Percentiles rank a stretch among this genome's conserved stretches.
Evolutionary conservation across 1,140 invertebrate genomes (phyloP).

Genomic region (Leucophenga varia): DNA sequence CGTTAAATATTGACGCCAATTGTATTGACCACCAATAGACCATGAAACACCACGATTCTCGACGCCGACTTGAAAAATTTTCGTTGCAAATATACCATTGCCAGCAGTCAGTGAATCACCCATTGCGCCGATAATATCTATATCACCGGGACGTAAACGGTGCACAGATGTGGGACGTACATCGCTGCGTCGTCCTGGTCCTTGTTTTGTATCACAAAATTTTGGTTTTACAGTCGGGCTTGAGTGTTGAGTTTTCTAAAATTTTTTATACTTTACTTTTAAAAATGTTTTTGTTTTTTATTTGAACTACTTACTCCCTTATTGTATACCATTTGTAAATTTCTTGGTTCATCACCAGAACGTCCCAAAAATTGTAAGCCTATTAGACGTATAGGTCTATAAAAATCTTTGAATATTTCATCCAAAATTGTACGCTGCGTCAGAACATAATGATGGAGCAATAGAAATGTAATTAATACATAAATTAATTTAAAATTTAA

Average conservation of each 20-base stretch:
- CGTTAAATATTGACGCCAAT: constrained; percentile 63
- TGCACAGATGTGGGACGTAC: constrained; percentile 62
- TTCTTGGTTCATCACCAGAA: too few species aligned
- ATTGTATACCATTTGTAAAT: too few species aligned
- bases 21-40: constrained; percentile 62
- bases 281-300: too few species aligned
- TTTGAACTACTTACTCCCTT: too few species aligned
- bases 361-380: too few species aligned
- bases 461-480: too few species aligned
- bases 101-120: constrained; percentile 72
- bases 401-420: too few species aligned
- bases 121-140: constrained; percentile 69
- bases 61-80: constrained; percentile 52
- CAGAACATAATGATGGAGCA: too few species aligned
- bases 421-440: too few species aligned
- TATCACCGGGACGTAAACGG: constrained; percentile 66
- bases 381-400: too few species aligned
- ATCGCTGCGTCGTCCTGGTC: constrained; percentile 60
- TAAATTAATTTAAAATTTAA: too few species aligned
- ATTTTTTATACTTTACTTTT: too few species aligned
- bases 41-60: constrained; percentile 60
- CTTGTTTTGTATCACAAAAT: constrained; percentile 58
- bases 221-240: constrained; percentile 49
- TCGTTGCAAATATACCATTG: constrained; percentile 60
- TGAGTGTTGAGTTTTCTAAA: constrained; percentile 46